Percentiles rank a stretch among this genome's conserved stretches.
Evolutionary conservation across 2,797 vertebrate genomes (phyloP).

Genomic region (Hippopotamyrus pictus): DNA sequence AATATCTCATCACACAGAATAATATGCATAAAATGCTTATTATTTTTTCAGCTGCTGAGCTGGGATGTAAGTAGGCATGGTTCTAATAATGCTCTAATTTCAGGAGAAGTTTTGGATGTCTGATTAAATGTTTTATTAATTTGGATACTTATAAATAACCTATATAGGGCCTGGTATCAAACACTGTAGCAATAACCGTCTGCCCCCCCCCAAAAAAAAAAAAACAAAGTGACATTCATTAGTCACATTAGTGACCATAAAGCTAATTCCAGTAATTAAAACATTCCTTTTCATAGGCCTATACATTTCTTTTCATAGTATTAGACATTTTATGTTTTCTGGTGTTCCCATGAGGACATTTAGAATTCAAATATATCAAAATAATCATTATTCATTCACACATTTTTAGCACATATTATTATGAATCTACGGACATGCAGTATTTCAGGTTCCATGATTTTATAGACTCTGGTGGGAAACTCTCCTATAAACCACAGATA

Average conservation of each 20-base stretch:
- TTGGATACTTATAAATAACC: background rate
- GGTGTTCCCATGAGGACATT: background rate
- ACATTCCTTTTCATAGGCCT: background rate
- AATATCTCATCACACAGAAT: conserved; percentile 3
- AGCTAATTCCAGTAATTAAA: background rate
- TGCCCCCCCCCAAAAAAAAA: too few relatives aligned
- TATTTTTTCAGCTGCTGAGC: conserved; percentile 3
- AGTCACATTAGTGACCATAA: background rate
- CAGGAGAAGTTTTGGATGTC: background rate
- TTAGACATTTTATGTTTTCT: background rate
- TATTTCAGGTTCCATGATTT: background rate
- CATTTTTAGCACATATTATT: background rate
- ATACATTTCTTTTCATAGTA: background rate
- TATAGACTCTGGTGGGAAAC: background rate
- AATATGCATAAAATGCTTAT: conserved; percentile 1
- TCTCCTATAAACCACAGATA: background rate
- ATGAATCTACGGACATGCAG: background rate
- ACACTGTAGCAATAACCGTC: background rate
- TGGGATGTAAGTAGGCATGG: background rate
- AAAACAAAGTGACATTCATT: background rate
- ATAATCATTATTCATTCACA: background rate
- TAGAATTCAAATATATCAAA: background rate
- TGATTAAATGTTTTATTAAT: conserved; percentile 10
- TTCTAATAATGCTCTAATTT: conserved; percentile 1
- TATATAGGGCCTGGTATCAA: background rate